Evolutionary conservation across 1,140 invertebrate species (phyloP).

Genomic region (Antheraea mylitta): DNA sequence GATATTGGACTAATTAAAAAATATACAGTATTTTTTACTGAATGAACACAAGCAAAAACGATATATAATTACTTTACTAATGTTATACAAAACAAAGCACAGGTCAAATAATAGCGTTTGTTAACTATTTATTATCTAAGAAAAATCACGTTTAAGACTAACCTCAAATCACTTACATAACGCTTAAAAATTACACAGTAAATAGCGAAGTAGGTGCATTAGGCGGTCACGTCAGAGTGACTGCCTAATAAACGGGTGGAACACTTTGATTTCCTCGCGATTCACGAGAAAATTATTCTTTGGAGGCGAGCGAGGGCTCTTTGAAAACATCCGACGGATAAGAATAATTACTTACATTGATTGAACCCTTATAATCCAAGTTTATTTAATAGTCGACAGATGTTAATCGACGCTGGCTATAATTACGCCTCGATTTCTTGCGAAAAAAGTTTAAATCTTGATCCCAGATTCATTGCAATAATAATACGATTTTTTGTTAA

Average conservation of each 20-base stretch:
- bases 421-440: slow-evolving; percentile 72
- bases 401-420: slow-evolving; percentile 72
- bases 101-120: not conserved
- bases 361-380: slow-evolving; percentile 75
- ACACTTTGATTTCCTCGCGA: slow-evolving; percentile 69
- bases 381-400: slow-evolving; percentile 77
- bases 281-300: slow-evolving; percentile 76
- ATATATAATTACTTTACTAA: too few species aligned
- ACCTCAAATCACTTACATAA: slow-evolving; percentile 28
- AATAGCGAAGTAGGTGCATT: slow-evolving; percentile 46
- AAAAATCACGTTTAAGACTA: not conserved
- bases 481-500: slow-evolving; percentile 9
- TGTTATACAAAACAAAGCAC: too few species aligned
- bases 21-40: too few species aligned
- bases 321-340: slow-evolving; percentile 75
- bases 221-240: slow-evolving; percentile 66
- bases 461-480: slow-evolving; percentile 32
- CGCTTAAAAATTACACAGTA: slow-evolving; percentile 39
- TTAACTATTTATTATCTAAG: not conserved
- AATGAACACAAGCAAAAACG: too few species aligned
- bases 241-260: slow-evolving; percentile 67
- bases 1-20: too few species aligned
- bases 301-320: slow-evolving; percentile 46
- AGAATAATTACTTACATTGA: slow-evolving; percentile 77
- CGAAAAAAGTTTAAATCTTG: slow-evolving; percentile 52